Evolutionary conservation across 2,888 invertebrate species (phyloP), one percentile per base, ranked within the genome.

Genomic region (Panzeria rudis): DNA sequence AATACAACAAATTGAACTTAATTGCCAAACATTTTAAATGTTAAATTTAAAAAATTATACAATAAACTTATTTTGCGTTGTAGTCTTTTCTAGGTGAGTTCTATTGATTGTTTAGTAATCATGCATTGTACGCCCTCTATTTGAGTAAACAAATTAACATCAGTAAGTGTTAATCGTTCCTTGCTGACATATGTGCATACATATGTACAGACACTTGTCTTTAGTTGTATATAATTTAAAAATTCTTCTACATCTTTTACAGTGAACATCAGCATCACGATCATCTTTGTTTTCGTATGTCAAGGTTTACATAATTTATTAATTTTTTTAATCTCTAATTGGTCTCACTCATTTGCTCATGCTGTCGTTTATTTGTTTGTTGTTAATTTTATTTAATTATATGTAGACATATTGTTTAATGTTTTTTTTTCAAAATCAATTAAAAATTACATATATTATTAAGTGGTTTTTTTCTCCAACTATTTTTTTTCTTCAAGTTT

Each of bases 281-380:
- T 72, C 11, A 61, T 50, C 69, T 11, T 29, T 20, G 25, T 59
- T 15, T n/a, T 69, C 84, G 77, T 81, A 81, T 77, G 84, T 73
- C 84, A 84, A 84, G 84, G 84, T 81, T 73, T 81, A 73, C 72
- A 81, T 79, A 77, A 78, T 44, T 77, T 77, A 68, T 66, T 66
- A 72, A 61, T 66, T 52, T 73, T 72, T 23, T 23, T 17, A 11
- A 62, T 62, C 35, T 62, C 69, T 54, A 47, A 75, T 75, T 76
- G 61, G 25, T 52, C 29, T 59, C n/a, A 11, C 44, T 50, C 17
- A 20, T 44, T 78, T 41, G 52, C 41, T 77, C 35, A 72, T 59
- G 50, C 61, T 61, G 59, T 50, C 66, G 2, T 54, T 72, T 66
- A 23, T 54, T 78, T 68, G 23, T 66, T 41, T 17, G 11, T n/a